Evolutionary conservation across 2,888 invertebrate species (phyloP), one percentile per base, ranked within the genome.

Genomic region (Shargacucullia verbasci): DNA sequence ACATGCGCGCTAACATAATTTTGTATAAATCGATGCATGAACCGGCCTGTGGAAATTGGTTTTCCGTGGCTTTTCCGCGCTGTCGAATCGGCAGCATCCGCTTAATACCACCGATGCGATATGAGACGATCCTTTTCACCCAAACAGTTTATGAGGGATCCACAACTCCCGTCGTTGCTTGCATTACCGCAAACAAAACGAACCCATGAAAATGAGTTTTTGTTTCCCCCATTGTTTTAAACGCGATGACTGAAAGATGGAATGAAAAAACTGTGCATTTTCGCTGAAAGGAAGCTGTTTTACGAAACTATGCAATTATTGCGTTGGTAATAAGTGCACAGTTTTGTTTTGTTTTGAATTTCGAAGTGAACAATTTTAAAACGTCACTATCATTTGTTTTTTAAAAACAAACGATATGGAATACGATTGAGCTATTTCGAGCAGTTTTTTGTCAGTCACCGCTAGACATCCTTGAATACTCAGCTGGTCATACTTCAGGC

Each of bases 151-250:
- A 84, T 78, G 81, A 83, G 81, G 86, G 85, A 77, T 70, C 76
- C 78, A 55, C 73, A 67, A 82, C 81, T 73, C 80, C 70, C 80
- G 74, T 80, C 86, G 86, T 87, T 88, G 79, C 86, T 88, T 85
- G 77, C 84, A 87, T 90, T 87, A 86, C 81, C 78, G 68, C 76
- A 80, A 85, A 87, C 84, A 85, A 87, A 87, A 86, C 82, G 79
- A 76, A 78, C 61, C 70, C 67, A 75, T 81, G 80, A 76, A 83
- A 82, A 83, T 82, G 74, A 78, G 78, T 82, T 85, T 84, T 82
- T 82, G 77, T 81, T 85, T 82, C 76, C 68, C 71, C 76, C 79
- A 82, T 88, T 84, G 76, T 77, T 76, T 68, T 61, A 76, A 67
- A 78, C 70, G 66, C 64, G 67, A 65, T 69, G 74, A 71, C 71